phyloP scores from a whole-genome alignment of 2,888 invertebrate species.

The Girardia tigrina region DNA sequence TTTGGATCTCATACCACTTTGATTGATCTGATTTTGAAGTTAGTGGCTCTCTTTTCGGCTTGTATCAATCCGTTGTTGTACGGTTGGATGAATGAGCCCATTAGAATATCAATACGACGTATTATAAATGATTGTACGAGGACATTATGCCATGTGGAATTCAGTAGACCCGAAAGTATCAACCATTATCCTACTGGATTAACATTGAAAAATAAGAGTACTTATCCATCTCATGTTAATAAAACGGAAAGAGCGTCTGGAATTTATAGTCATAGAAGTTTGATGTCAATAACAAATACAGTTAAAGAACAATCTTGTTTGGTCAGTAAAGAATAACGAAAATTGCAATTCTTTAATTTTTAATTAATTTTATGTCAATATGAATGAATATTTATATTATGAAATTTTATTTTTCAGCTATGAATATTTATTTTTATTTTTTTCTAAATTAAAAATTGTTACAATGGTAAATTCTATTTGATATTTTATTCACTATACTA shows the following conservation, averaged over 20 bases:
- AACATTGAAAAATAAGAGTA: neutral
- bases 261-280: neutral
- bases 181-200: neutral
- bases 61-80: neutral
- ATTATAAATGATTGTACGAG: neutral
- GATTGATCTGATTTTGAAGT: neutral
- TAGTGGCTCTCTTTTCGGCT: neutral
- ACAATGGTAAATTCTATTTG: too few species aligned
- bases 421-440: too few species aligned
- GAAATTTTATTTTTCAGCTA: too few species aligned
- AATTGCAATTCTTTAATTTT: too few species aligned
- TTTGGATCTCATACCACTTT: neutral
- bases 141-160: neutral
- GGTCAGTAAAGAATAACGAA: neutral
- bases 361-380: too few species aligned
- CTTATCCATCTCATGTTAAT: neutral
- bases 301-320: neutral
- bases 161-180: neutral
- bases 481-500: too few species aligned
- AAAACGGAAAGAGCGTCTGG: neutral
- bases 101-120: neutral
- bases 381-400: too few species aligned
- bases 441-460: too few species aligned
- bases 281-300: neutral
- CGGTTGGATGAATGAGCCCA: conserved; percentile 6